A percentile compares a stretch with the other conserved stretches of the same genome.
Evolutionary conservation across 2,888 invertebrate genomes (phyloP).

Genomic region (Orchesellides sinensis): DNA sequence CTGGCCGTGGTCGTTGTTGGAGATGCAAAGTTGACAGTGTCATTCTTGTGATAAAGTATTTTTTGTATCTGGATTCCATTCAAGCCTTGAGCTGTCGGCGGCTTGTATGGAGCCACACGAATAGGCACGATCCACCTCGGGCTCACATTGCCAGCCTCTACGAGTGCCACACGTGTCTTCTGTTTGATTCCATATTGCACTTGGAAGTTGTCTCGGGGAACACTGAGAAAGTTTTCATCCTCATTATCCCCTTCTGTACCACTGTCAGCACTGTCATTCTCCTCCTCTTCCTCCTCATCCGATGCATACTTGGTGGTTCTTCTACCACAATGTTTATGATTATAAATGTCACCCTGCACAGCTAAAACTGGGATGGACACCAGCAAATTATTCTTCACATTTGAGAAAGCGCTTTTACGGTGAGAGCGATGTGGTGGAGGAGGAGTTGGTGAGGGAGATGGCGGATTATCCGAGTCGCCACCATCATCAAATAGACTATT

Average conservation of each 20-base stretch:
- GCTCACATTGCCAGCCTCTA: constrained; percentile 31
- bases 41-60: constrained; percentile 68
- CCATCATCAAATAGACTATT: constrained; percentile 54
- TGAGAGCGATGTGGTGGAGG: constrained; percentile 34
- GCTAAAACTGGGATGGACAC: constrained; percentile 54
- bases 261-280: constrained; percentile 8
- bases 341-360: constrained; percentile 12
- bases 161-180: constrained; percentile 55
- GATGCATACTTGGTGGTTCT: constrained; percentile 24
- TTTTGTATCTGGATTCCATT: constrained; percentile 69
- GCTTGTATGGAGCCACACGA: constrained; percentile 62
- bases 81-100: constrained; percentile 64
- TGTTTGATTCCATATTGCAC: constrained; percentile 63
- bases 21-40: constrained; percentile 45
- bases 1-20: constrained; percentile 64
- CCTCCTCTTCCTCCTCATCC: constrained; percentile 25
- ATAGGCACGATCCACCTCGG: constrained; percentile 59
- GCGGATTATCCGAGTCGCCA: constrained; percentile 30
- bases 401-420: constrained; percentile 37
- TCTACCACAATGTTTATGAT: background rate
- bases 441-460: constrained; percentile 14
- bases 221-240: constrained; percentile 59
- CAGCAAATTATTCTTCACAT: constrained; percentile 41
- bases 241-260: constrained; percentile 15
- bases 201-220: constrained; percentile 66